Percentiles rank a stretch among this genome's conserved stretches.
Evolutionary conservation across 2,113 vertebrate genomes (phyloP).

Genomic region (Ornithorhynchus anatinus): DNA sequence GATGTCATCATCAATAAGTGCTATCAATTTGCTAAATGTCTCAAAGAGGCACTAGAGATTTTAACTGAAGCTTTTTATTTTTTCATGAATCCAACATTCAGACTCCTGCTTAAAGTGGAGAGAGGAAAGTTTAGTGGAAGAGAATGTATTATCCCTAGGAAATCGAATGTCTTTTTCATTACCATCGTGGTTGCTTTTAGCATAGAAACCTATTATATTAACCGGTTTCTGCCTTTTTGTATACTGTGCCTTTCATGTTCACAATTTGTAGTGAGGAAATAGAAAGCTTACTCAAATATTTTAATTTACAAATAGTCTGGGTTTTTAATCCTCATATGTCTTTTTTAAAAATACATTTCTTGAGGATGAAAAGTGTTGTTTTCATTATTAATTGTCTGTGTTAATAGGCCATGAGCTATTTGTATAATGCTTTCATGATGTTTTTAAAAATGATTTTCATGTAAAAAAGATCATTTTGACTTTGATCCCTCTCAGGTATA

Average conservation of each 20-base stretch:
- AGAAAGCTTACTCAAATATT: background rate
- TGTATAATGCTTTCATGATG: slow-evolving; percentile 3
- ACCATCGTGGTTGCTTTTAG: background rate
- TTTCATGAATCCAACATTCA: slow-evolving; percentile 26
- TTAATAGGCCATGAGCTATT: background rate
- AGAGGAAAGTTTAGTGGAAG: background rate
- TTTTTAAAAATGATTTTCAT: slow-evolving; percentile 21
- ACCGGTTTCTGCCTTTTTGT: background rate
- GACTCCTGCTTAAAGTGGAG: slow-evolving; percentile 4
- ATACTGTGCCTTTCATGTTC: background rate
- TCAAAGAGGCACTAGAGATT: background rate
- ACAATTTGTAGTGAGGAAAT: background rate
- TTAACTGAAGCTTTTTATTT: slow-evolving; percentile 4
- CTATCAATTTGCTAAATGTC: slow-evolving; percentile 63
- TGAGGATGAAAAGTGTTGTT: background rate
- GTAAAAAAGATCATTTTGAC: slow-evolving; percentile 14
- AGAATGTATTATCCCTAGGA: background rate
- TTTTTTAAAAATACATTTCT: slow-evolving; percentile 18
- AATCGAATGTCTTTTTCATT: slow-evolving; percentile 13
- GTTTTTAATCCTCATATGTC: too few relatives aligned
- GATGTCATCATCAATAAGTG: slow-evolving; percentile 40
- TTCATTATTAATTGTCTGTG: background rate
- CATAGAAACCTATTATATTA: background rate
- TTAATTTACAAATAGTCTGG: background rate
- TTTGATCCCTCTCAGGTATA: background rate